phyloP scores from a whole-genome alignment of 2,113 vertebrate species.

The Percina caprodes region DNA sequence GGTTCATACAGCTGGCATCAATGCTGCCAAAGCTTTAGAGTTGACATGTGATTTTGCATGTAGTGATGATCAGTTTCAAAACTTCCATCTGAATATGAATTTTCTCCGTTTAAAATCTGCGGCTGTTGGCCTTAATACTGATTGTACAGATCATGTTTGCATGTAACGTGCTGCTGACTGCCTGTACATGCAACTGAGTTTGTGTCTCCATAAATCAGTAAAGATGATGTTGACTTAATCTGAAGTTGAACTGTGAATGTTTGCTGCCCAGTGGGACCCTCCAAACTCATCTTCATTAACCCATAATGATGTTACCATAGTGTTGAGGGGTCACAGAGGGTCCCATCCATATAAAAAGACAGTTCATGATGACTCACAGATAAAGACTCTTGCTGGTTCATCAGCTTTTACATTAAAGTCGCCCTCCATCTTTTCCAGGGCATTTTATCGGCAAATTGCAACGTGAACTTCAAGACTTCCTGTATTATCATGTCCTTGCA shows the following conservation, averaged over 20 bases:
- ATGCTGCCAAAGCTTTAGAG: neutral
- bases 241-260: slow-evolving; percentile 46
- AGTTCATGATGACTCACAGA: neutral
- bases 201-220: slow-evolving; percentile 31
- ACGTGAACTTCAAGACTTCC: neutral
- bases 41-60: slow-evolving; percentile 8
- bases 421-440: neutral
- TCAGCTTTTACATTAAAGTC: neutral
- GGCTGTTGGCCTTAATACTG: neutral
- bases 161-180: neutral
- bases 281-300: slow-evolving; percentile 31
- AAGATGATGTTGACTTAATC: slow-evolving; percentile 35
- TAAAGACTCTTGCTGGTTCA: neutral
- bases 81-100: neutral
- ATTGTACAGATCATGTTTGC: neutral
- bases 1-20: neutral
- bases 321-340: neutral
- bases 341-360: neutral
- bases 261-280: slow-evolving; percentile 3
- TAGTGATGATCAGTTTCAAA: neutral
- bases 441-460: neutral
- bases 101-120: neutral
- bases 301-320: neutral
- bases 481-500: neutral
- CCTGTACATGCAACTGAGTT: neutral